Base-by-base conservation (phyloP, 2,888 invertebrate species). In the Trilocha varians region DNA sequence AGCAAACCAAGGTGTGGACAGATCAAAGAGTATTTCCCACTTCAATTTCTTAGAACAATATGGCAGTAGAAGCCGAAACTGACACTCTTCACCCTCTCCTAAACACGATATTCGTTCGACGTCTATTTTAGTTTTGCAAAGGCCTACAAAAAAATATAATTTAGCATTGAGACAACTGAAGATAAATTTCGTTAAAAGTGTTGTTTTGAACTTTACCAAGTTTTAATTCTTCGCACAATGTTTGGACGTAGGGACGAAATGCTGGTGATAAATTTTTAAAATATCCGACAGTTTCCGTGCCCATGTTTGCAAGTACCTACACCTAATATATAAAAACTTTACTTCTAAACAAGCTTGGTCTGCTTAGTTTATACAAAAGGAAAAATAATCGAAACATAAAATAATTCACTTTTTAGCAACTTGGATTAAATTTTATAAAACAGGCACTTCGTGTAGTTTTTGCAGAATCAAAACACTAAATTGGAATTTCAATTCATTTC, bases 11-110 rank as follows among this genome's bases (percentile, higher is more conserved):
- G 90, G 90, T 38, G 79, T 74, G 13, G 83, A 70, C 0, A 82
- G 73, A 63, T 92, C 90, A 71, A 93, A 93, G 45, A 92, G 75
- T 11, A 93, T 80, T 59, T 91, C 90, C 91, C 93, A 93, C 52
- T 87, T 87, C 3, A 93, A 66, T 45, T 80, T 84, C 49, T 88
- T 88, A 2, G 90, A 91, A 46, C 91, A 92, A 65, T 90, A 93
- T 0, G 93, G 93, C 40, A 93, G 82, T 13, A 88, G 83, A 38
- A 93, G 61, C 34, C 87, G 85, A 57, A 92, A 90, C 57, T 91
- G 87, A 62, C 87, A 88, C 42, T 78, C 85, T 13, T 67, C 63
- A 13, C 72, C 70, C 34, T 75, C 74, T 1, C 55, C 48, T 34
- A 57, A 62, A n/a, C 68, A 72, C 2, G 70, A 60, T 42, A 83